Evolutionary conservation across 2,888 invertebrate species (phyloP).

Genomic region (Protophormia terraenovae): DNA sequence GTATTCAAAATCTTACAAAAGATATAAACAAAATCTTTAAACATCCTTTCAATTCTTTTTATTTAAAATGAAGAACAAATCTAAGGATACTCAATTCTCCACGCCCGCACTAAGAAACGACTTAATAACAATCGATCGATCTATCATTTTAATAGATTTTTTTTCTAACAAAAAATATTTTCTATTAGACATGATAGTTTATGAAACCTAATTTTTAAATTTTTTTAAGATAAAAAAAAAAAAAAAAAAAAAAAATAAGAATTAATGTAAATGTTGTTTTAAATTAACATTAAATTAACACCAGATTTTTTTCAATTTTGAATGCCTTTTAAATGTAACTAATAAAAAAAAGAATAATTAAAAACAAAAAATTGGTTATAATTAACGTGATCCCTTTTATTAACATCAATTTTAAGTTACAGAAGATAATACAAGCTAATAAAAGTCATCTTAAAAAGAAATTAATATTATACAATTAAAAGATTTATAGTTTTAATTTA

Average conservation of each 20-base stretch:
- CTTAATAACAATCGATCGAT: constrained; percentile 9
- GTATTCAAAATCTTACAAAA: constrained; percentile 3
- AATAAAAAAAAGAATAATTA: no score
- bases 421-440: constrained; percentile 45
- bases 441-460: constrained; percentile 33
- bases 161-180: not conserved
- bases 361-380: constrained; percentile 3
- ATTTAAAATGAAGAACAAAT: constrained; percentile 17
- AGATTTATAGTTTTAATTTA: not conserved
- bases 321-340: constrained; percentile 35
- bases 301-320: not conserved
- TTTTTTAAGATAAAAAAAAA: not conserved
- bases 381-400: constrained; percentile 5
- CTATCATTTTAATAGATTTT: constrained; percentile 53
- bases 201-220: not conserved
- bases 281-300: not conserved
- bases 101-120: not conserved
- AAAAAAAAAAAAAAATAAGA: not conserved
- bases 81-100: constrained; percentile 24
- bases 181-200: constrained; percentile 52
- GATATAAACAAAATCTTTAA: not conserved
- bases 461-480: not conserved
- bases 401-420: constrained; percentile 10
- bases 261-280: no score
- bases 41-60: constrained; percentile 57